phyloP scores from a whole-genome alignment of 2,797 vertebrate species.

The Acipenser ruthenus region DNA sequence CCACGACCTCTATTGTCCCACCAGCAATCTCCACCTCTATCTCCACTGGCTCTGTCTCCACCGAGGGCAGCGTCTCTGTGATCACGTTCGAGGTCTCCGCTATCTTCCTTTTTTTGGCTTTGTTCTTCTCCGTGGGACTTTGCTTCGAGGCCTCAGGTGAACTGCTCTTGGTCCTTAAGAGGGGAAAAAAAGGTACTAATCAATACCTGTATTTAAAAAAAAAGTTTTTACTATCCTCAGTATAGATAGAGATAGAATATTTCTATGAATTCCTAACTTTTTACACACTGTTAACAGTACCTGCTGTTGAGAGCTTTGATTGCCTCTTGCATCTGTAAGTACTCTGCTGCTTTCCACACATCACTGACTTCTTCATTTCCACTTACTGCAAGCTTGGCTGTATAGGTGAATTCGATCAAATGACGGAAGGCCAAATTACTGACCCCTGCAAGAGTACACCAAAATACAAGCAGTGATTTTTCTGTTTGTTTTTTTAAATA shows the following conservation, averaged over 20 bases:
- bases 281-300: conserved; percentile 38
- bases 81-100: conserved; percentile 88
- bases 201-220: background rate
- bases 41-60: conserved; percentile 79
- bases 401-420: conserved; percentile 96
- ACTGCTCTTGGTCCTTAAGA: conserved; percentile 66
- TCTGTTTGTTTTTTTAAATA: no score
- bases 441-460: conserved; percentile 59
- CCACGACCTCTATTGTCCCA: conserved; percentile 69
- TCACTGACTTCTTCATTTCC: conserved; percentile 86
- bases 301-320: conserved; percentile 91
- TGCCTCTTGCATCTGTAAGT: conserved; percentile 96
- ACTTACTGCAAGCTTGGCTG: conserved; percentile 78
- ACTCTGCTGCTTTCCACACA: conserved; percentile 96
- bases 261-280: background rate
- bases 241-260: background rate
- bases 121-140: conserved; percentile 49
- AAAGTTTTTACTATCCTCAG: background rate
- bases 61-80: conserved; percentile 79
- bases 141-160: conserved; percentile 48
- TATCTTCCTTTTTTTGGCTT: conserved; percentile 83
- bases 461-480: background rate
- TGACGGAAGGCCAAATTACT: conserved; percentile 90
- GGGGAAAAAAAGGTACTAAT: background rate
- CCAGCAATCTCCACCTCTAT: conserved; percentile 84